Conservation (phyloP, 2,113 vertebrate genomes). For the Uria aalge region DNA sequence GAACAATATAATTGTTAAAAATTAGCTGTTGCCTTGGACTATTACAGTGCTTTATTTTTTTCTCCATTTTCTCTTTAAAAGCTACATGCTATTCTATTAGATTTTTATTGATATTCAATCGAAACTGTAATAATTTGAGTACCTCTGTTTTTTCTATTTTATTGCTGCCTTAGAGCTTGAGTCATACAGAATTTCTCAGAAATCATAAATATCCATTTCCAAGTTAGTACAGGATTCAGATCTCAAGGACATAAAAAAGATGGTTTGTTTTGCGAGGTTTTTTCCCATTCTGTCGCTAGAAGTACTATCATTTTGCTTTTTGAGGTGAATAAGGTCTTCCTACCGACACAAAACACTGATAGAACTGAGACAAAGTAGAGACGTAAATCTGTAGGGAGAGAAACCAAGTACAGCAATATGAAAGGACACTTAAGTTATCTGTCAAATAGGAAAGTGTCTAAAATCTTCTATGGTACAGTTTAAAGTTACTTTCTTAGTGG, state of each 20-base stretch:
- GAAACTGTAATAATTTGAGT: neutral
- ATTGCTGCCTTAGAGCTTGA: neutral
- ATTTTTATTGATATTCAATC: slow-evolving; percentile 33
- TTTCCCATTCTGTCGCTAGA: neutral
- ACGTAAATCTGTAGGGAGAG: neutral
- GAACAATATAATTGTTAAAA: neutral
- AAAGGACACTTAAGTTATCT: neutral
- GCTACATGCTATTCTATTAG: neutral
- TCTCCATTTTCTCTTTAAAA: neutral
- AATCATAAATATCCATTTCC: slow-evolving; percentile 28
- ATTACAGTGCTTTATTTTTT: neutral
- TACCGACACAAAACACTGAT: neutral
- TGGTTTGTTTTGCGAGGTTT: neutral
- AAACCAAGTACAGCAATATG: neutral
- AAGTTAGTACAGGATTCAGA: neutral
- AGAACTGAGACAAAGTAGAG: neutral
- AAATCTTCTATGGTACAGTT: neutral
- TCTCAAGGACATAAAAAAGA: neutral
- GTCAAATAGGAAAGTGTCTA: neutral
- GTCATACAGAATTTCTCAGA: slow-evolving; percentile 34
- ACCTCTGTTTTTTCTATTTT: neutral
- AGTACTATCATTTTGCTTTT: neutral
- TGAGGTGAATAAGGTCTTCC: neutral
- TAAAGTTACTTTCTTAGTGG: neutral
- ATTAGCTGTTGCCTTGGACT: neutral